phyloP scores from a whole-genome alignment of 2,888 invertebrate species.

The Pollenia amentaria region DNA sequence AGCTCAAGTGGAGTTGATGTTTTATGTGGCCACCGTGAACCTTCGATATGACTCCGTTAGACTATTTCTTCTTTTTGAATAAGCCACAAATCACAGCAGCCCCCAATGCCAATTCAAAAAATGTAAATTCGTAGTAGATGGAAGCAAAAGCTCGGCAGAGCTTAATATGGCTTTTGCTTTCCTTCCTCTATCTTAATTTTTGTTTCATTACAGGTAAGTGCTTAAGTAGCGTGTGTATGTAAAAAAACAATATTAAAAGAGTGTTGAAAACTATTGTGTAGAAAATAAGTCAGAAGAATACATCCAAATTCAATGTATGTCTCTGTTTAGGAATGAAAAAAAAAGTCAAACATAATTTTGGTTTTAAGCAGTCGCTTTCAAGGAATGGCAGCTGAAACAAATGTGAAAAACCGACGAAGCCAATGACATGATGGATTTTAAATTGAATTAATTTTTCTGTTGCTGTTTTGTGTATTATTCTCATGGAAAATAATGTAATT shows the following conservation, averaged over 20 bases:
- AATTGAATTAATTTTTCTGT: conserved; percentile 31
- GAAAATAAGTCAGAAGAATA: neutral
- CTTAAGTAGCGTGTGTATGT: neutral
- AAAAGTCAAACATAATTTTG: neutral
- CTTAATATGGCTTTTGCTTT: no score
- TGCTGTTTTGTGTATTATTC: neutral
- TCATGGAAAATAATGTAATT: conserved; percentile 8
- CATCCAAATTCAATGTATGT: conserved; percentile 48
- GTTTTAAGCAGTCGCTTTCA: neutral
- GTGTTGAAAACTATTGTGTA: neutral
- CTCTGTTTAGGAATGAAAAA: neutral
- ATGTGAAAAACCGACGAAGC: neutral
- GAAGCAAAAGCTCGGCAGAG: no score
- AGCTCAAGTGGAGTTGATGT: no score
- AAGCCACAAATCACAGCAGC: no score
- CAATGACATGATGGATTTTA: conserved; percentile 28
- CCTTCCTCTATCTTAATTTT: neutral
- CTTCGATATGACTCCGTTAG: no score
- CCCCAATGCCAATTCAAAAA: no score
- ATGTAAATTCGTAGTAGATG: no score
- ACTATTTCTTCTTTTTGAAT: no score
- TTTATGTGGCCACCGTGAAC: no score
- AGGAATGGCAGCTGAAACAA: neutral
- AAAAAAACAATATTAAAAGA: neutral
- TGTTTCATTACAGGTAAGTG: neutral